Evolutionary conservation across 2,888 invertebrate species (phyloP), one percentile per base, ranked within the genome.

Genomic region (Hanleya hanleyi): DNA sequence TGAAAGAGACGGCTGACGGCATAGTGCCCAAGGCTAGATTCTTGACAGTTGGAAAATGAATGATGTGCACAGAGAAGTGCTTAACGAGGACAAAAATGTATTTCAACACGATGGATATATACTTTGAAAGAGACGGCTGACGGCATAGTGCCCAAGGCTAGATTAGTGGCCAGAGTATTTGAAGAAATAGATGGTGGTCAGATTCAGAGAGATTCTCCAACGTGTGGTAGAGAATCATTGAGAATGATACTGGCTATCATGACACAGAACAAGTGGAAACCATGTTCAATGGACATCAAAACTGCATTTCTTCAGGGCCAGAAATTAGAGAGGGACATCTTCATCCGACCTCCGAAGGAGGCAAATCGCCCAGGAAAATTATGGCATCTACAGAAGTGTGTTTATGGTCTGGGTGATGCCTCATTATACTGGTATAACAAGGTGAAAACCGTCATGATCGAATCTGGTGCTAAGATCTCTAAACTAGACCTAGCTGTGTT

Each of bases 321-420:
- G 22, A 35, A 66, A 22, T 35, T 66, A 15, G 38, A 9, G 12
- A 38, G 67, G n/a, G 38, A 66, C 18, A 36, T 66, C 7, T 66
- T 47, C 32, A 26, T 66, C n/a, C 18, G 29, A 7, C 67, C 67
- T 15, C 67, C 67, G n/a, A 66, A 41, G 32, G 41, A 66, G 18
- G 38, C 41, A 22, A 22, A 57, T 22, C n/a, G 47, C 47, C 12
- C n/a, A 12, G 12, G 47, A 12, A 41, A 41, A 41, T 15, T 15
- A 15, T 12, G 12, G 65, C 70, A 3, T 73, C 15, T 70, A 7
- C 29, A 70, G 15, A 70, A 70, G 33, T 70, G 70, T 70, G 62
- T 72, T 3, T 72, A 73, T 51, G 73, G 66, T 36, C 47, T 73
- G 7, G 41, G 51, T 22, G 73, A 73, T 69, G 73, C 66, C 22